Evolutionary conservation across 2,113 vertebrate genomes (phyloP).

Genomic region (Pterocles gutturalis): DNA sequence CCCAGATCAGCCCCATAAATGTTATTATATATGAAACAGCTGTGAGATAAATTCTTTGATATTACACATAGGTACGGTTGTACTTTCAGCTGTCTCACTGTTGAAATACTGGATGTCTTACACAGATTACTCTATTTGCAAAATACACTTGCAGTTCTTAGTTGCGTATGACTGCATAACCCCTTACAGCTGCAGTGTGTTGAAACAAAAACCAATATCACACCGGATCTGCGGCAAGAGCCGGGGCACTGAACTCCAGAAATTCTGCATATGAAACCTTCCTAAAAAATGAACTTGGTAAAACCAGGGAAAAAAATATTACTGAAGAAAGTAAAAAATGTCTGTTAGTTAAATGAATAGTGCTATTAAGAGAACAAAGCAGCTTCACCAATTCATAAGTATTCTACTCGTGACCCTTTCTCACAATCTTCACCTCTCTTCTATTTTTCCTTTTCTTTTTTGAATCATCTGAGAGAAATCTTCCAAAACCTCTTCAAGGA

Average conservation of each 20-base stretch:
- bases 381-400: fast-evolving
- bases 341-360: not conserved
- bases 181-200: not conserved
- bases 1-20: not conserved
- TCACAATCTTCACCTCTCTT: not conserved
- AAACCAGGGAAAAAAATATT: not conserved
- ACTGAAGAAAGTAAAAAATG: not conserved
- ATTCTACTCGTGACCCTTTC: fast-evolving
- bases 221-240: not conserved
- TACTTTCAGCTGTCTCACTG: slow-evolving; percentile 30
- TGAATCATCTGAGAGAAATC: not conserved
- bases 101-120: not conserved
- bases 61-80: slow-evolving; percentile 36
- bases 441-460: not conserved
- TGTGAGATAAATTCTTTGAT: slow-evolving; percentile 39
- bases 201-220: not conserved
- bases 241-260: not conserved
- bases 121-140: not conserved
- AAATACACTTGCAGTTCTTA: not conserved
- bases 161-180: not conserved
- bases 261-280: not conserved
- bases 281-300: not conserved
- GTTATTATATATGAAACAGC: slow-evolving; percentile 49
- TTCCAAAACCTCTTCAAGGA: slow-evolving; percentile 30
- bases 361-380: slow-evolving; percentile 2